Evolutionary conservation across 2,113 vertebrate genomes (phyloP).

Genomic region (Ahaetulla prasina): DNA sequence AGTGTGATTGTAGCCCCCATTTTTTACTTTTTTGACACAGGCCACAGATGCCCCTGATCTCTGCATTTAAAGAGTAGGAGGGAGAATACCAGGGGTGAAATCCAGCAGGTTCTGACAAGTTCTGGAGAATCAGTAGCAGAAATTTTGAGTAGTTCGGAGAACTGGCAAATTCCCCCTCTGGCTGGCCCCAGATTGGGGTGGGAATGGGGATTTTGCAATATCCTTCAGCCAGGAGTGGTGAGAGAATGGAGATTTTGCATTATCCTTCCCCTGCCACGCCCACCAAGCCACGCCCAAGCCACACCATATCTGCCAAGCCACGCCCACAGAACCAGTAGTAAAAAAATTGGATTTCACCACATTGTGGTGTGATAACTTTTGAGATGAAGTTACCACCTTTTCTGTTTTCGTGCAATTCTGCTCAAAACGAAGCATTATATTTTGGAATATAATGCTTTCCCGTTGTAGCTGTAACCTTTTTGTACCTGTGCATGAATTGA

Average conservation of each 20-base stretch:
- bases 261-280: no score
- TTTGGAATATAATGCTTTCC: background rate
- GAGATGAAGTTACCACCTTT: background rate
- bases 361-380: background rate
- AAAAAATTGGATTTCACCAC: background rate
- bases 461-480: background rate
- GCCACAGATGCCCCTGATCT: background rate
- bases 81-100: background rate
- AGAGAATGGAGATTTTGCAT: no score
- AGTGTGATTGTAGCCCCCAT: background rate
- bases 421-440: background rate
- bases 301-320: no score
- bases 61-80: background rate
- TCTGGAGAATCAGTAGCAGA: no score
- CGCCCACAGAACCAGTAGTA: no score
- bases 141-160: no score
- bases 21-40: background rate
- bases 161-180: no score
- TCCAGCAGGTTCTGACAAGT: no score
- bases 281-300: no score
- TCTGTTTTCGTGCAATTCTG: background rate
- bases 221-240: no score
- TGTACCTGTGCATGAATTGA: background rate
- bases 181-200: no score
- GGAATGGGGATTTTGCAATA: no score